Evolutionary conservation across 2,888 invertebrate species (phyloP), one percentile per base, ranked within the genome.

Genomic region (Coremacera marginata): DNA sequence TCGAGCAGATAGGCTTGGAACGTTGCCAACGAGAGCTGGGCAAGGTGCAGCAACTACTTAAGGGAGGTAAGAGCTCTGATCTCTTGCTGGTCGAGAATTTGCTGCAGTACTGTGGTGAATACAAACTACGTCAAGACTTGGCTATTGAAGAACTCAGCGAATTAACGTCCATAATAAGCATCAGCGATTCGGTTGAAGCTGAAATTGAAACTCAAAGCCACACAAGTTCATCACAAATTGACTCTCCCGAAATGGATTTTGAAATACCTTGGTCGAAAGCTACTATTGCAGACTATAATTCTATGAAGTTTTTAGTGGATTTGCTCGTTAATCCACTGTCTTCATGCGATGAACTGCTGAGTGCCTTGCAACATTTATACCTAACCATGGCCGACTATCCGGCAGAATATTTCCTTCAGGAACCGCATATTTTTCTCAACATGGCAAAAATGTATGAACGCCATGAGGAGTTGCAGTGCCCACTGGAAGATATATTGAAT

Each of bases 331-430:
- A 70, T 11, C 81, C 63, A 37, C 60, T 73, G 52, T 77, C 74
- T 14, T 77, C 77, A 2, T 76, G 79, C 3, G 22, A 72, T 9
- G 84, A 86, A 16, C 51, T 89, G 25, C 80, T 84, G 2, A 83
- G 84, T 70, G 83, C 84, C 0, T 57, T 89, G 0, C 82, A 82
- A 1, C 85, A 84, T 72, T 65, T 89, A 14, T 83, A 86, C 55
- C 82, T 86, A 0, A 86, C 85, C 5, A 82, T 90, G 51, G 67
- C 73, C 16, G 90, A 90, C 74, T 90, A 88, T 82, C 89, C 90
- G 0, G 81, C 84, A 0, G 90, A 90, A 70, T 89, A 87, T 76
- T 83, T 89, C 31, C 80, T 89, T 0, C 90, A 90, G 78, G 79
- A 85, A 0, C 90, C 90, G 9, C 82, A 87, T 70, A 83, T 89